Conservation (phyloP, 2,888 invertebrate genomes). For the Conus canariensis region DNA sequence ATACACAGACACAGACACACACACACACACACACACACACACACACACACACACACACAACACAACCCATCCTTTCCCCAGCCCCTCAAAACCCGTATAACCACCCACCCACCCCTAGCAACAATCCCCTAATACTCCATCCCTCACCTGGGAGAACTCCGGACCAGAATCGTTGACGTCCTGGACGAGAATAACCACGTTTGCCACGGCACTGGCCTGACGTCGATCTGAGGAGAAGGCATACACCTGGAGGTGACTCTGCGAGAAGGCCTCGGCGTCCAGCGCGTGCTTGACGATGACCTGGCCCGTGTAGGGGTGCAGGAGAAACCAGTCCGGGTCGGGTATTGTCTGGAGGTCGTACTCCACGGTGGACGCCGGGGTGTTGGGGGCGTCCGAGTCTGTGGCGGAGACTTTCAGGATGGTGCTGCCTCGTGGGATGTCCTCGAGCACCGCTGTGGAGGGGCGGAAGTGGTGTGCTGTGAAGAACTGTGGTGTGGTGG, state of each 20-base stretch:
- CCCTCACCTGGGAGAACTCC: constrained; percentile 24
- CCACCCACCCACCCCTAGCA: too few relatives aligned
- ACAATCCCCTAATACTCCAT: too few relatives aligned
- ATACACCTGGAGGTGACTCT: constrained; percentile 47
- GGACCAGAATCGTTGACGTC: constrained; percentile 27
- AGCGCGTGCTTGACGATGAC: constrained; percentile 47
- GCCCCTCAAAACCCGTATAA: too few relatives aligned
- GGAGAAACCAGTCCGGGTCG: constrained; percentile 48
- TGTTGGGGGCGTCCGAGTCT: constrained; percentile 61
- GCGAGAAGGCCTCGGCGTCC: constrained; percentile 48
- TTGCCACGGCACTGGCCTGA: background rate
- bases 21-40: background rate
- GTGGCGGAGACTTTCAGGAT: constrained; percentile 56
- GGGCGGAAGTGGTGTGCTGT: too few relatives aligned
- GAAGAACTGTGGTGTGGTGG: too few relatives aligned
- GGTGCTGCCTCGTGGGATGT: constrained; percentile 46
- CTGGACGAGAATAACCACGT: background rate
- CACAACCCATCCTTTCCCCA: too few relatives aligned
- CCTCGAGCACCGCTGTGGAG: constrained; percentile 51
- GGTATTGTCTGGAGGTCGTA: background rate
- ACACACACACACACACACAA: background rate
- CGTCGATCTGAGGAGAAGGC: constrained; percentile 45
- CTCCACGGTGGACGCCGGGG: constrained; percentile 15
- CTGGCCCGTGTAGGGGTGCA: constrained; percentile 59
- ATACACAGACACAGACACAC: background rate